phyloP scores from a whole-genome alignment of 2,888 invertebrate species.

The Rotaria socialis region DNA sequence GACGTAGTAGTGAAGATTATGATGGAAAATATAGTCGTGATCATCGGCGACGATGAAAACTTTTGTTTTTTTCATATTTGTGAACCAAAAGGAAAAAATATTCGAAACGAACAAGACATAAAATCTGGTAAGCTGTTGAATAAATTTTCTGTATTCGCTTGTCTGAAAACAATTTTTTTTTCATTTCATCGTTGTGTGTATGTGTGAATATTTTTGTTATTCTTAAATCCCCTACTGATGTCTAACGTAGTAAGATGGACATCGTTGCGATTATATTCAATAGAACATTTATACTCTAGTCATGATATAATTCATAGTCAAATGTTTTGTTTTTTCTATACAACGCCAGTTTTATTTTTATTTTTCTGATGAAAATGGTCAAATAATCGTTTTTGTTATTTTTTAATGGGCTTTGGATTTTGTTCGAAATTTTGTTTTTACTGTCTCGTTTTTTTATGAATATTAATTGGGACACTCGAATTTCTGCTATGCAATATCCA shows the following conservation, averaged over 20 bases:
- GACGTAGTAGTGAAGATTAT: constrained; percentile 22
- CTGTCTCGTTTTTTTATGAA: neutral
- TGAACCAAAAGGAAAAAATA: neutral
- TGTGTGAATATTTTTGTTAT: neutral
- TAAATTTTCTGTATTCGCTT: neutral
- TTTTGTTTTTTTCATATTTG: neutral
- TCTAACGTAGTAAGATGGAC: neutral
- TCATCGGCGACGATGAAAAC: neutral
- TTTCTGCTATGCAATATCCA: neutral
- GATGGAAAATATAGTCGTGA: constrained; percentile 31
- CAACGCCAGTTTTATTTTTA: neutral
- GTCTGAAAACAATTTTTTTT: neutral
- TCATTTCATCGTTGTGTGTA: neutral
- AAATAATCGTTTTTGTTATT: constrained; percentile 4
- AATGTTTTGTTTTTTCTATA: neutral
- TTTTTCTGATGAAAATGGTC: neutral
- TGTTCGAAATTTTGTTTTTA: neutral
- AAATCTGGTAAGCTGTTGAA: neutral
- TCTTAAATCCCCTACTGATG: neutral
- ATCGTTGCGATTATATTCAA: neutral
- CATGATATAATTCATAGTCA: neutral
- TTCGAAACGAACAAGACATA: neutral
- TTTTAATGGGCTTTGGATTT: neutral
- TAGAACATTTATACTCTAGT: neutral
- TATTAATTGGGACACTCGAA: neutral